phyloP scores from a whole-genome alignment of 2,113 vertebrate species.

The Gallinago undulata region DNA sequence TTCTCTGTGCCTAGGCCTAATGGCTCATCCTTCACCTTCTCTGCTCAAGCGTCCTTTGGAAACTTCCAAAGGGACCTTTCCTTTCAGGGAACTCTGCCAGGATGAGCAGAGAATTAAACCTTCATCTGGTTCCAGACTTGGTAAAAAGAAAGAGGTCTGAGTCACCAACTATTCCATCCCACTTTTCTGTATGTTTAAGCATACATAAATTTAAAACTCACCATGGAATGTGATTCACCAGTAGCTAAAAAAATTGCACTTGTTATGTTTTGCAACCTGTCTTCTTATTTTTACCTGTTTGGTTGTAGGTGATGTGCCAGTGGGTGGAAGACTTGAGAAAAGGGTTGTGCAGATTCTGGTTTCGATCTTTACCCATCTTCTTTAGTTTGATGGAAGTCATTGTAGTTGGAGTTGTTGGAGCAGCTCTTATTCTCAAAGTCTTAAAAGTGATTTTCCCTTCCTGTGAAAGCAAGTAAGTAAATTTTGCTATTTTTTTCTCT shows the following conservation, averaged over 20 bases:
- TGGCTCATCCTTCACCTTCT: neutral
- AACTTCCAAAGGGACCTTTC: neutral
- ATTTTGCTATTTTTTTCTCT: neutral
- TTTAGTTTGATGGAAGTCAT: constrained; percentile 88
- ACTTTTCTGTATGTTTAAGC: neutral
- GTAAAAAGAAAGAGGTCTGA: neutral
- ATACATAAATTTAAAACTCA: neutral
- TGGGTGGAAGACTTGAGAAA: constrained; percentile 87
- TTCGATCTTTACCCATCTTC: constrained; percentile 83
- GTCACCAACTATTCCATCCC: neutral
- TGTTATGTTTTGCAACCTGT: neutral
- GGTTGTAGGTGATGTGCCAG: constrained; percentile 86
- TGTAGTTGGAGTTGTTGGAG: constrained; percentile 85
- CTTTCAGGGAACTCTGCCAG: neutral
- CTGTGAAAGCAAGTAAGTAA: constrained; percentile 86
- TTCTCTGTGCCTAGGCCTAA: neutral
- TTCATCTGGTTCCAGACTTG: neutral
- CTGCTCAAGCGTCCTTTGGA: neutral
- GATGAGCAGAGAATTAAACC: neutral
- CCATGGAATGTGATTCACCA: neutral
- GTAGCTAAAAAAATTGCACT: neutral
- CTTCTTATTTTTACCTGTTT: neutral
- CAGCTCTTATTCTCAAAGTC: constrained; percentile 83
- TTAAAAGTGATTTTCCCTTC: constrained; percentile 86
- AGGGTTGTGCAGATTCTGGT: constrained; percentile 83